These are phyloP conservation scores for Oncorhynchus nerka DNA, from an alignment of 2,113 vertebrate genomes.

Conservation along the genomic window DNA sequence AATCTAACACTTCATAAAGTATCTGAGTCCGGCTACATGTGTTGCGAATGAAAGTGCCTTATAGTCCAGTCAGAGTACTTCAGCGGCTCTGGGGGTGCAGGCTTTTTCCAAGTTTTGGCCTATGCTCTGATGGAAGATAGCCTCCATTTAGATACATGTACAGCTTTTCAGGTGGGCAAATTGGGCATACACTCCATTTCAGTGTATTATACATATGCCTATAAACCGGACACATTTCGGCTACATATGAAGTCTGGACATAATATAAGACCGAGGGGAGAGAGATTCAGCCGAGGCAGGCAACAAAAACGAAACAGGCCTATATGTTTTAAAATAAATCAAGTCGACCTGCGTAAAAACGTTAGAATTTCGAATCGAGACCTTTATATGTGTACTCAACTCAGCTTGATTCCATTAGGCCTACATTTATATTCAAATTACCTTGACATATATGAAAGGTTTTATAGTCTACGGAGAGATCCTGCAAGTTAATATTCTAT, in stretches of 20 bases:
- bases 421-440: too few species aligned
- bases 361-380: too few species aligned
- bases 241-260: not conserved
- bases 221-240: not conserved
- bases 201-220: too few species aligned
- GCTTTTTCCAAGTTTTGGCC: not conserved
- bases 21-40: not conserved
- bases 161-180: not conserved
- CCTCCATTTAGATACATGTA: not conserved
- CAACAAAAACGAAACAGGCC: too few species aligned
- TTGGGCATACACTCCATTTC: not conserved
- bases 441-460: too few species aligned
- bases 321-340: too few species aligned
- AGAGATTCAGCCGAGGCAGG: too few species aligned
- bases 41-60: not conserved
- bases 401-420: too few species aligned
- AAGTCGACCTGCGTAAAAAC: too few species aligned
- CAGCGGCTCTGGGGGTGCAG: not conserved
- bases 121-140: not conserved
- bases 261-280: not conserved
- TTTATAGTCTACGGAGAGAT: too few species aligned
- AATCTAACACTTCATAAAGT: constrained; percentile 1
- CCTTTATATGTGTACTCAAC: too few species aligned
- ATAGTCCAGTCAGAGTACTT: not conserved
- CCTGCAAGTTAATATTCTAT: too few species aligned